Evolutionary conservation across 2,113 vertebrate species (phyloP).

Genomic region (Forbesichthys papilliferus): DNA sequence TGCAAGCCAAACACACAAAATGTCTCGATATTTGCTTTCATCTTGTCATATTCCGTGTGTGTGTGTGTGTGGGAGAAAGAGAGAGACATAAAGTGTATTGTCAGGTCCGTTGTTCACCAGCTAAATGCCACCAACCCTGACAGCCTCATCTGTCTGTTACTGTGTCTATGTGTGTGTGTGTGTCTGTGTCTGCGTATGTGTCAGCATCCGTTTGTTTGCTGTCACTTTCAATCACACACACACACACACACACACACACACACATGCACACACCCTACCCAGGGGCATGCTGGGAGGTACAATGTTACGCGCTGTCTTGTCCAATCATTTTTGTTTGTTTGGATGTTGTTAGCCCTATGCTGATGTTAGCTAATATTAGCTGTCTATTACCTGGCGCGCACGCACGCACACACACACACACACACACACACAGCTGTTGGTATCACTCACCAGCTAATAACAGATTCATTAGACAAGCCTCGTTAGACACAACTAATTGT

Average conservation of each 20-base stretch:
- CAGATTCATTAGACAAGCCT: conserved; percentile 43
- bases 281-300: conserved; percentile 57
- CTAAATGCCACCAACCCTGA: conserved; percentile 77
- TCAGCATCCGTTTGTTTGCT: conserved; percentile 66
- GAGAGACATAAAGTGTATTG: neutral
- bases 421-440: conserved; percentile 5
- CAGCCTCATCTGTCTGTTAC: conserved; percentile 11
- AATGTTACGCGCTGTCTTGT: conserved; percentile 36
- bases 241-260: conserved; percentile 36
- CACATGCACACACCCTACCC: conserved; percentile 47
- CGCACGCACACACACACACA: neutral
- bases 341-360: conserved; percentile 40
- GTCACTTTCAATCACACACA: conserved; percentile 79
- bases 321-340: conserved; percentile 29
- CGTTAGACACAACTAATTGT: conserved; percentile 44
- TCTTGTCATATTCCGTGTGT: conserved; percentile 1
- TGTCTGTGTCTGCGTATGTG: conserved; percentile 27
- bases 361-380: conserved; percentile 32
- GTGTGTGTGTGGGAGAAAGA: conserved; percentile 3
- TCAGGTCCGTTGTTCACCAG: conserved; percentile 62
- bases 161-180: neutral
- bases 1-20: conserved; percentile 4
- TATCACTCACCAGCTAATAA: conserved; percentile 31
- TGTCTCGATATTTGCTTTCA: neutral
- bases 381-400: conserved; percentile 16